Conservation (phyloP, 2,888 invertebrate genomes). For the Cephus spinipes region DNA sequence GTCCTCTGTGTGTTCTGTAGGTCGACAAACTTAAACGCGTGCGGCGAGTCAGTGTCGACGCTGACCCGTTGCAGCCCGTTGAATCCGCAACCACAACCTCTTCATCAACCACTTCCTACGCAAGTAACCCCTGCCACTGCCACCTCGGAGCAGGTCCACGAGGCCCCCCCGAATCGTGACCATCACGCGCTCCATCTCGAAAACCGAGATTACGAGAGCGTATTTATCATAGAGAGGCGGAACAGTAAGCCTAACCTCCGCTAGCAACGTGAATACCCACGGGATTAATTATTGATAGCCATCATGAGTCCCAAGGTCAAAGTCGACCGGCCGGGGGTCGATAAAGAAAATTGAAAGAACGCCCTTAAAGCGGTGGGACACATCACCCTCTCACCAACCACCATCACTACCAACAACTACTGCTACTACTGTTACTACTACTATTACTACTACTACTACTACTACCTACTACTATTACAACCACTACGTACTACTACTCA, state of each 20-base stretch:
- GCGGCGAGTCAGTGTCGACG: slow-evolving; percentile 67
- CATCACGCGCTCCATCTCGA: slow-evolving; percentile 66
- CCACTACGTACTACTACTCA: slow-evolving; percentile 47
- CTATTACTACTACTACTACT: slow-evolving; percentile 33
- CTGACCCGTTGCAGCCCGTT: slow-evolving; percentile 68
- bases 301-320: slow-evolving; percentile 30
- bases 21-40: slow-evolving; percentile 67
- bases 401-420: slow-evolving; percentile 8
- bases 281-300: slow-evolving; percentile 42
- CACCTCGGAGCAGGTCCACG: slow-evolving; percentile 65
- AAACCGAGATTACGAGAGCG: slow-evolving; percentile 80
- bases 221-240: slow-evolving; percentile 75
- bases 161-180: slow-evolving; percentile 65
- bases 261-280: slow-evolving; percentile 51
- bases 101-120: slow-evolving; percentile 65
- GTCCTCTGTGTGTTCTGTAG: slow-evolving; percentile 65
- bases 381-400: slow-evolving; percentile 11
- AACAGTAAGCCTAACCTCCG: slow-evolving; percentile 67
- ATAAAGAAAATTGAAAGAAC: slow-evolving; percentile 38
- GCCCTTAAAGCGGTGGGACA: slow-evolving; percentile 40
- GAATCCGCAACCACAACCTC: slow-evolving; percentile 66
- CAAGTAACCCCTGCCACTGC: slow-evolving; percentile 66
- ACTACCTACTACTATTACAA: slow-evolving; percentile 40
- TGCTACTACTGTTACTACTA: slow-evolving; percentile 20
- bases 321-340: slow-evolving; percentile 30